phyloP scores from a whole-genome alignment of 2,797 vertebrate species.

The Enteromius anoplus region DNA sequence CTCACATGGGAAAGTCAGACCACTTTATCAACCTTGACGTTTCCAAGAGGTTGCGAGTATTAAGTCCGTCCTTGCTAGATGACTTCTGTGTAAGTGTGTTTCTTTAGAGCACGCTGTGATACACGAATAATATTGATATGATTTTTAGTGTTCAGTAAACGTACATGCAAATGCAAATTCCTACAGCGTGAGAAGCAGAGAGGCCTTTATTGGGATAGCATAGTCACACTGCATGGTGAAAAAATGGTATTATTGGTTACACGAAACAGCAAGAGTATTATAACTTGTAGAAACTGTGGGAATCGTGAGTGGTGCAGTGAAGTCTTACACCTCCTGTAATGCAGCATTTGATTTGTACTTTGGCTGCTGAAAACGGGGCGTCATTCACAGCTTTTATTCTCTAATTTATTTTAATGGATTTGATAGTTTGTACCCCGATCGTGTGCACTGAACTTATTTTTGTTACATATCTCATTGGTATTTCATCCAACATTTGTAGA shows the following conservation, averaged over 20 bases:
- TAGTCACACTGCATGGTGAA: neutral
- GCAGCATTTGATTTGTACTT: conserved; percentile 23
- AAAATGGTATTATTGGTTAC: conserved; percentile 13
- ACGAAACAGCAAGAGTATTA: conserved; percentile 1
- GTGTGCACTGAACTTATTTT: conserved; percentile 6
- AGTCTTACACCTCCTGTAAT: conserved; percentile 6
- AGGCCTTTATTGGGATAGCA: neutral
- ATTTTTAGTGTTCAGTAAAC: neutral
- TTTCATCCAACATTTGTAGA: conserved; percentile 20
- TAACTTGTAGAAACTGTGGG: conserved; percentile 6
- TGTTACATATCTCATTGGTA: neutral
- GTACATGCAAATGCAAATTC: neutral
- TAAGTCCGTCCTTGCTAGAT: conserved; percentile 73
- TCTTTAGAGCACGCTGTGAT: neutral
- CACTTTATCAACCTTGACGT: conserved; percentile 74
- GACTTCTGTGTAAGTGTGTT: conserved; percentile 64
- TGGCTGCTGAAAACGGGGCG: neutral
- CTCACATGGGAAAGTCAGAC: conserved; percentile 54
- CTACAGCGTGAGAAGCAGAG: neutral
- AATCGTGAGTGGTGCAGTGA: conserved; percentile 34
- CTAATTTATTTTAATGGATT: neutral
- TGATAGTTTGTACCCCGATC: neutral
- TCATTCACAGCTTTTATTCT: conserved; percentile 20
- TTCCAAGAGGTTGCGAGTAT: conserved; percentile 55
- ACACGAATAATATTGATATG: neutral